A percentile compares a stretch with the other conserved stretches of the same genome.
Evolutionary conservation across 2,113 vertebrate genomes (phyloP).

Genomic region (Panthera tigris): DNA sequence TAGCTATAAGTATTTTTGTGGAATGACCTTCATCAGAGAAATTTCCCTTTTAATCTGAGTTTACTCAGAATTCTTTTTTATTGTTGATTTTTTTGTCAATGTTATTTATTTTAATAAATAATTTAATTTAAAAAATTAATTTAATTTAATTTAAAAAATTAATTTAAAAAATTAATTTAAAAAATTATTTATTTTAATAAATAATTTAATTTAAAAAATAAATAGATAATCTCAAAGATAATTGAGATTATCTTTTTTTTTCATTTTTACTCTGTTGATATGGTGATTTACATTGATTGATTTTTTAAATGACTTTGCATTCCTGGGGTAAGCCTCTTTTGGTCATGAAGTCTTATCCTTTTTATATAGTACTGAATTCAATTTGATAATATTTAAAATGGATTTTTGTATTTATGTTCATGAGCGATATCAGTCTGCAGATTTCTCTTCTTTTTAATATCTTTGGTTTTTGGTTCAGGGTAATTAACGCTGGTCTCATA

Average conservation of each 20-base stretch:
- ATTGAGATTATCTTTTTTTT: not conserved
- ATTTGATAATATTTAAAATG: not conserved
- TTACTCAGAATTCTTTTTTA: not conserved
- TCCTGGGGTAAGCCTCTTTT: not conserved
- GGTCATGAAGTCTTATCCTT: not conserved
- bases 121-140: too few species aligned
- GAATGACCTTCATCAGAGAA: not conserved
- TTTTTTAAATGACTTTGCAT: constrained; percentile 13
- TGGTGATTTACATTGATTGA: not conserved
- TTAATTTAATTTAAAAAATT: too few species aligned
- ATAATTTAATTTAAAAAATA: too few species aligned
- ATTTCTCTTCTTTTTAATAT: not conserved
- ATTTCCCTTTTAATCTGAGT: not conserved
- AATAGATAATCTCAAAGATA: too few species aligned
- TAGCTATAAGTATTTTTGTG: not conserved
- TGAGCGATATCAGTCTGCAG: not conserved
- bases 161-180: too few species aligned
- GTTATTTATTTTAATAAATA: too few species aligned
- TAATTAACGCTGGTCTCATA: not conserved
- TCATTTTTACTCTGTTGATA: not conserved
- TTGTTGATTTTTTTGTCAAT: not conserved
- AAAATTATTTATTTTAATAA: too few species aligned
- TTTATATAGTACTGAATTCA: not conserved
- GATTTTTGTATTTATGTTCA: not conserved
- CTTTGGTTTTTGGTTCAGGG: not conserved